Evolutionary conservation across 2,888 invertebrate species (phyloP).

Genomic region (Temnothorax ravouxi): DNA sequence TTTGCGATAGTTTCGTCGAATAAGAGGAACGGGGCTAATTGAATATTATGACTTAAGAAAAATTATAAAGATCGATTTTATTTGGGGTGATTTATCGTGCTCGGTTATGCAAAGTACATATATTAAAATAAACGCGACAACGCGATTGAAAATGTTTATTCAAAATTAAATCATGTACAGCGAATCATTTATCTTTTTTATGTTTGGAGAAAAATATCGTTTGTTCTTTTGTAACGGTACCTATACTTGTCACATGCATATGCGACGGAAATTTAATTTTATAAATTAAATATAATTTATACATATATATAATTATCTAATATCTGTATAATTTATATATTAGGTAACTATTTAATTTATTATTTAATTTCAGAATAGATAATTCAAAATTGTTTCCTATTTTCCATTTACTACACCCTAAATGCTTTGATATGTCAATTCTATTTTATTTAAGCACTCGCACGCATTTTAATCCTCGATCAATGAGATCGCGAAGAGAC

Average conservation of each 20-base stretch:
- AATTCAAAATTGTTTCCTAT: background rate
- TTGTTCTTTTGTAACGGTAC: too few species aligned
- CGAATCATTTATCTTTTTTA: too few species aligned
- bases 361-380: background rate
- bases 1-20: constrained; percentile 60
- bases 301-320: too few species aligned
- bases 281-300: too few species aligned
- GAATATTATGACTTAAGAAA: constrained; percentile 12
- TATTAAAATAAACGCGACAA: too few species aligned
- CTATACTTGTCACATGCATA: too few species aligned
- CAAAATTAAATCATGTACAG: too few species aligned
- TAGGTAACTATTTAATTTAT: background rate
- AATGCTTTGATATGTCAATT: background rate
- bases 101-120: background rate
- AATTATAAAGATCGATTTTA: background rate
- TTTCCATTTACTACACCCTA: background rate
- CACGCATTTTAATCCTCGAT: background rate
- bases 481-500: background rate
- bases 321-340: background rate
- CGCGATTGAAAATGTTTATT: too few species aligned
- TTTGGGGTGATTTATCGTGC: background rate
- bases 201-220: too few species aligned
- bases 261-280: too few species aligned
- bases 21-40: constrained; percentile 27
- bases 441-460: background rate